Evolutionary conservation across 23 tunicate species (phyloP).

Genomic region (Botrylloides violaceus): DNA sequence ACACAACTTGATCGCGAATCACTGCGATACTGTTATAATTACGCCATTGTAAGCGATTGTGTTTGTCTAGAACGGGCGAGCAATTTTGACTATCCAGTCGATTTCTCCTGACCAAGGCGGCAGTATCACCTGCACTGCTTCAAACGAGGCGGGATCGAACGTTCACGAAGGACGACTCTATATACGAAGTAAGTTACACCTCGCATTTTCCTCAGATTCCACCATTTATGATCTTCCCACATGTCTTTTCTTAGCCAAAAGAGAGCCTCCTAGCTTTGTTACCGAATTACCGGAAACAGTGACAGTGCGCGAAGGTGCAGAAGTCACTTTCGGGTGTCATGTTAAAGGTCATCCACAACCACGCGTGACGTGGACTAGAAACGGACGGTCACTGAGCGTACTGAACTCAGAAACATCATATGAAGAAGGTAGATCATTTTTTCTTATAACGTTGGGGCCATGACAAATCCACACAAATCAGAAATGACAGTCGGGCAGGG

Average conservation of each 20-base stretch:
- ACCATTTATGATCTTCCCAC: too few relatives aligned
- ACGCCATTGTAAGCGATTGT: background rate
- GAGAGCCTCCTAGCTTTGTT: conserved; percentile 71
- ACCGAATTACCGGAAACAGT: conserved; percentile 44
- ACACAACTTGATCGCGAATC: background rate
- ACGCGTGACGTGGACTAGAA: conserved; percentile 88
- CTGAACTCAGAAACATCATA: conserved; percentile 88
- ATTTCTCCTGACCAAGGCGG: conserved; percentile 52
- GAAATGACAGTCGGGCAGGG: background rate
- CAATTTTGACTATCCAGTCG: conserved; percentile 31
- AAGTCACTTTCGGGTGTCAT: conserved; percentile 53
- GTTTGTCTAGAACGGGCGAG: conserved; percentile 44
- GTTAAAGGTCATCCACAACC: conserved; percentile 97
- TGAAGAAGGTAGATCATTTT: conserved; percentile 69
- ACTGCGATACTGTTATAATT: background rate
- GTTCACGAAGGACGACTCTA: conserved; percentile 66
- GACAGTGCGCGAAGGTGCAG: conserved; percentile 56
- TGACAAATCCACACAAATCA: background rate
- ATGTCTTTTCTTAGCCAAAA: conserved; percentile 47
- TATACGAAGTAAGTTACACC: conserved; percentile 80
- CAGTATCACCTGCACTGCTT: conserved; percentile 43
- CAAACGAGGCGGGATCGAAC: conserved; percentile 56
- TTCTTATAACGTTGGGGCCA: background rate
- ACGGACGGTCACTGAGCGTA: conserved; percentile 79
- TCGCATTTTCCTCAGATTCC: too few relatives aligned